These are phyloP conservation scores for Perdita meconis DNA, from an alignment of 2,888 invertebrate species.

Conservation along the genomic window DNA sequence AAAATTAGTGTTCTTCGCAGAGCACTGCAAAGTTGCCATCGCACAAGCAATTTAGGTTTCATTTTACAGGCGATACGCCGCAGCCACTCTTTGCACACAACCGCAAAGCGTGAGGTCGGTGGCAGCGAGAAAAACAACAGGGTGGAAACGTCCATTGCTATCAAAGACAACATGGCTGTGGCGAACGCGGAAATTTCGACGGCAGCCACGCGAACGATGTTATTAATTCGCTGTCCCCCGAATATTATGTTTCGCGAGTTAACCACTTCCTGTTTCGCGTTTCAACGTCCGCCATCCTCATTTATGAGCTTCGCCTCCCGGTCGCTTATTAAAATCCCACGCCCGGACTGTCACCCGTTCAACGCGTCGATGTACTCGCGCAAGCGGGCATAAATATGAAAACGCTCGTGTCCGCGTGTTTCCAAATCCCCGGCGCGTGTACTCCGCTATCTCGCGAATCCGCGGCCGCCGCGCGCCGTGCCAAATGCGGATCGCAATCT, in stretches of 20 bases:
- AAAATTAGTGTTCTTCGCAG: no score
- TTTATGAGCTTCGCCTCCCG: slow-evolving; percentile 5
- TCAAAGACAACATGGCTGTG: neutral
- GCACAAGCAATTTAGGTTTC: no score
- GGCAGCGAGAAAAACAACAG: neutral
- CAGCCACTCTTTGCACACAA: no score
- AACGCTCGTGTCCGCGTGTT: neutral
- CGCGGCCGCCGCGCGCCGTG: neutral
- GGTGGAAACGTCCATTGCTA: slow-evolving; percentile 2
- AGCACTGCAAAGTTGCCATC: no score
- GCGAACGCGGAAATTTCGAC: slow-evolving; percentile 31
- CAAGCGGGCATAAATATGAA: slow-evolving; percentile 9
- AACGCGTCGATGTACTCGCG: neutral
- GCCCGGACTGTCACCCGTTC: slow-evolving; percentile 14
- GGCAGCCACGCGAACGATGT: slow-evolving; percentile 5
- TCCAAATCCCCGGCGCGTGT: neutral
- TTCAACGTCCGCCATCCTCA: slow-evolving; percentile 6
- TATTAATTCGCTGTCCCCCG: slow-evolving; percentile 48
- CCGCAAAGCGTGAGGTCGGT: neutral
- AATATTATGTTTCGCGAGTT: slow-evolving; percentile 45
- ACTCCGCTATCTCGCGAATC: slow-evolving; percentile 4
- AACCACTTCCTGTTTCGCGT: slow-evolving; percentile 9
- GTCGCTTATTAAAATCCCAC: slow-evolving; percentile 54
- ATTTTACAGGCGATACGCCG: no score
- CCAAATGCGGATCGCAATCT: neutral